phyloP scores from a whole-genome alignment of 2,113 vertebrate species.

The Poecile atricapillus region DNA sequence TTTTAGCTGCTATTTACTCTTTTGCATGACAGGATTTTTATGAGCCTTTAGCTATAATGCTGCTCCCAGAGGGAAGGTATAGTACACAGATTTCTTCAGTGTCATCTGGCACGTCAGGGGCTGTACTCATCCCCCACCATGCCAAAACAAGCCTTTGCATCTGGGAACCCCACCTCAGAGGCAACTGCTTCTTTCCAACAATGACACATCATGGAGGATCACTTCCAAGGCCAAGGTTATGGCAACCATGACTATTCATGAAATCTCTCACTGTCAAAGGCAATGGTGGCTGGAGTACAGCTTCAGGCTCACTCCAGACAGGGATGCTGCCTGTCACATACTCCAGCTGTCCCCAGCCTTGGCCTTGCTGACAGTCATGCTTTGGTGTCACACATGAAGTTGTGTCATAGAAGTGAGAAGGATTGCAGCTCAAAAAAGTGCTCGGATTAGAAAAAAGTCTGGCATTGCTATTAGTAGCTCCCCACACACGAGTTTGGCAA shows the following conservation, averaged over 20 bases:
- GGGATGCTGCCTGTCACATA: not conserved
- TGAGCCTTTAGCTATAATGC: not conserved
- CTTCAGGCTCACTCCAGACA: not conserved
- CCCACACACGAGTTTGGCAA: too few relatives aligned
- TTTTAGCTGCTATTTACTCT: not conserved
- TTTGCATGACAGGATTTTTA: not conserved
- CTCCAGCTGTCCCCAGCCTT: not conserved
- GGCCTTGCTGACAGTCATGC: not conserved
- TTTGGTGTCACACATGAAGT: not conserved
- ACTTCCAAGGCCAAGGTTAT: not conserved
- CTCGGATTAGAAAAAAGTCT: not conserved
- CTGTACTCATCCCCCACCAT: not conserved
- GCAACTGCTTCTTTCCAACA: not conserved
- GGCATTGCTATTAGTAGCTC: not conserved
- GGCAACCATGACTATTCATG: not conserved
- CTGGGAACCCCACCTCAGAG: not conserved
- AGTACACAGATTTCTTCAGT: not conserved
- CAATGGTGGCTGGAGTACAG: accelerated
- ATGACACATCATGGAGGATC: accelerated
- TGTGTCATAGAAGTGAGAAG: not conserved
- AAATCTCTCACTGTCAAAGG: not conserved
- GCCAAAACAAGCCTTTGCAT: not conserved
- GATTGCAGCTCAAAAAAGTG: not conserved
- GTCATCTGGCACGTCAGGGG: not conserved
- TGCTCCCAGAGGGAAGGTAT: not conserved